phyloP scores from a whole-genome alignment of 2,797 vertebrate genomes.

The Emys orbicularis region DNA sequence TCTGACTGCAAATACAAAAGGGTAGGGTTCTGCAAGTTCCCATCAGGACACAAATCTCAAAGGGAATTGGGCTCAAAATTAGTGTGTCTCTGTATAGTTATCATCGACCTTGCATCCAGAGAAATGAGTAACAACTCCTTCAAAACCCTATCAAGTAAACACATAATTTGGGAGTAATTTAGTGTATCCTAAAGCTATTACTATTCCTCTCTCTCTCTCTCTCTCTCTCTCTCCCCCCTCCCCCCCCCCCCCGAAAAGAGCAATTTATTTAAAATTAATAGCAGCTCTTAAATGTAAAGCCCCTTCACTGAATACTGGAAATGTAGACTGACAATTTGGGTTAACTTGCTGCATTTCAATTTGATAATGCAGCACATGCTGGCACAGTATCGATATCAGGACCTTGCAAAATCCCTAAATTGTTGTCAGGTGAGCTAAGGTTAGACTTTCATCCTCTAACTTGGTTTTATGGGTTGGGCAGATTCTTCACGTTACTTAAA shows the following conservation, averaged over 20 bases:
- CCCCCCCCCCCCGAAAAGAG: fast-evolving
- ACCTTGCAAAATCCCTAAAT: background rate
- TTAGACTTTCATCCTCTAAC: background rate
- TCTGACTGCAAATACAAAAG: background rate
- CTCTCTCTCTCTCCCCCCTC: fast-evolving
- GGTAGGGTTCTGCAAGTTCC: background rate
- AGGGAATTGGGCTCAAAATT: background rate
- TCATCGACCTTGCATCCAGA: background rate
- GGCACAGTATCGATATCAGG: background rate
- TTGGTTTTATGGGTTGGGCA: background rate
- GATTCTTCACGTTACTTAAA: background rate
- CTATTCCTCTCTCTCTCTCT: too few relatives aligned
- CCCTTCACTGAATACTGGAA: background rate
- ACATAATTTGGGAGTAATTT: too few relatives aligned
- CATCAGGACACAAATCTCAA: background rate
- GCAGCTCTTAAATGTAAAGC: too few relatives aligned
- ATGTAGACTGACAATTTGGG: background rate
- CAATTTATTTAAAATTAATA: background rate
- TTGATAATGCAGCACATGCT: background rate
- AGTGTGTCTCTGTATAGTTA: background rate
- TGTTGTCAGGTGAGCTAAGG: background rate
- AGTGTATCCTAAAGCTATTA: too few relatives aligned
- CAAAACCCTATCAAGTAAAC: background rate
- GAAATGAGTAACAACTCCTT: background rate
- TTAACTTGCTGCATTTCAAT: background rate